Evolutionary conservation across 2,113 vertebrate genomes (phyloP), one percentile per base, ranked within the genome.

Genomic region (Leucopsar rothschildi): DNA sequence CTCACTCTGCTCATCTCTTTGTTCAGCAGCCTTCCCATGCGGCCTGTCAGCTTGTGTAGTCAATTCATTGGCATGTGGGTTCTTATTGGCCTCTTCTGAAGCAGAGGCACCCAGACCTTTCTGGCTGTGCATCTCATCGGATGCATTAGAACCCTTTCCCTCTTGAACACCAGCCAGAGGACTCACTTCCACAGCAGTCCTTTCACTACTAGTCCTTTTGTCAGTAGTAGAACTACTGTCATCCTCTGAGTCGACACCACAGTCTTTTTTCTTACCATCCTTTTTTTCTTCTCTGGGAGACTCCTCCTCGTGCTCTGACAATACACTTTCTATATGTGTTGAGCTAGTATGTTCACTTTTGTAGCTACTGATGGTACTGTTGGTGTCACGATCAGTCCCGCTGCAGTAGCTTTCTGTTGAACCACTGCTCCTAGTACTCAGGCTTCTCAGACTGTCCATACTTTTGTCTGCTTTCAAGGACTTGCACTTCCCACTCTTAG

Each of bases 391-490:
- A 95, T 99, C 99, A 5, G 99, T 99, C 29, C 99, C 99, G 29
- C 99, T 99, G 96, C 99, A 99, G 93, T 99, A 99, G 97, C 99
- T 99, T 98, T 99, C 99, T 0, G 99, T 99, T 37, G 99, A 99
- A 95, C 99, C 99, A 55, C 99, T 99, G 75, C 99, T 99, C 88
- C 99, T 98, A 6, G 99, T 99, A 91, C 99, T 99, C 79, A 99
- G 97, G 88, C 99, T 99, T 96, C 98, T 97, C 94, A 99, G 97
- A 96, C 99, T 99, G 94, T 99, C 99, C 44, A 98, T 96, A 8
- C 99, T 99, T 95, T 98, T 98, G 94, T 99, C 99, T 49, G 99
- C 98, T 71, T 98, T 97, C 81, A 98, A 96, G 28, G 98, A 97
- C 96, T 98, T 99, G 65, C 95, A 98, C 91, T 98, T 98, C 56